These are phyloP conservation scores for Corydoras sp. DNA, from an alignment of 2,113 vertebrate species.

Conservation along the genomic window DNA sequence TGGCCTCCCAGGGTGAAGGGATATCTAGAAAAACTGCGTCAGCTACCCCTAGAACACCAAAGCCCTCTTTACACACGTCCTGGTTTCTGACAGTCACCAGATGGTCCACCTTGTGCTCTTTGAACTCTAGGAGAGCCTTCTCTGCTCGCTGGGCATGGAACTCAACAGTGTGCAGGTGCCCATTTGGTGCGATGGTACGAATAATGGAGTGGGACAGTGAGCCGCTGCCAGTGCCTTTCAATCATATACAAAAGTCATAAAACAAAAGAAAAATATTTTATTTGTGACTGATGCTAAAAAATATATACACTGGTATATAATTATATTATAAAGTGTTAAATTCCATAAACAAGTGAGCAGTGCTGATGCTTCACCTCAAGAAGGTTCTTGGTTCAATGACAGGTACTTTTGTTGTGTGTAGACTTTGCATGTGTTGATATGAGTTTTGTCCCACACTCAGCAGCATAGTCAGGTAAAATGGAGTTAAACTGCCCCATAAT, in stretches of 20 bases:
- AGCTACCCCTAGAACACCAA: slow-evolving; percentile 77
- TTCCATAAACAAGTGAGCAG: too few relatives aligned
- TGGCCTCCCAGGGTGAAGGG: slow-evolving; percentile 92
- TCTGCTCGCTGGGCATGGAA: slow-evolving; percentile 91
- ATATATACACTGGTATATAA: too few relatives aligned
- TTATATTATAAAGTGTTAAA: too few relatives aligned
- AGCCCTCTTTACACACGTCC: slow-evolving; percentile 90
- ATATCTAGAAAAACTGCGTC: slow-evolving; percentile 95
- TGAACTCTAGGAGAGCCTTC: slow-evolving; percentile 83
- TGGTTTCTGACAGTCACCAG: slow-evolving; percentile 90
- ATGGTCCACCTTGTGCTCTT: slow-evolving; percentile 78
- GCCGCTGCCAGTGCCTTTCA: slow-evolving; percentile 87
- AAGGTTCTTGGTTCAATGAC: too few relatives aligned
- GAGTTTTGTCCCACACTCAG: too few relatives aligned
- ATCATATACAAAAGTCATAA: not conserved
- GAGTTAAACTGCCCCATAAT: too few relatives aligned
- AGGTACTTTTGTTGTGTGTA: too few relatives aligned
- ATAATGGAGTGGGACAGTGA: slow-evolving; percentile 93
- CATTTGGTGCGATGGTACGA: slow-evolving; percentile 84
- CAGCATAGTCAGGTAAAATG: too few relatives aligned
- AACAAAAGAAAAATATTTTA: too few relatives aligned
- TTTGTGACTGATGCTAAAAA: too few relatives aligned
- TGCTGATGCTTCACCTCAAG: too few relatives aligned
- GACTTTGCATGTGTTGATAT: too few relatives aligned
- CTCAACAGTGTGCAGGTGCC: slow-evolving; percentile 92